Evolutionary conservation across 2,113 vertebrate species (phyloP), one percentile per base, ranked within the genome.

Genomic region (Carassius gibelio): DNA sequence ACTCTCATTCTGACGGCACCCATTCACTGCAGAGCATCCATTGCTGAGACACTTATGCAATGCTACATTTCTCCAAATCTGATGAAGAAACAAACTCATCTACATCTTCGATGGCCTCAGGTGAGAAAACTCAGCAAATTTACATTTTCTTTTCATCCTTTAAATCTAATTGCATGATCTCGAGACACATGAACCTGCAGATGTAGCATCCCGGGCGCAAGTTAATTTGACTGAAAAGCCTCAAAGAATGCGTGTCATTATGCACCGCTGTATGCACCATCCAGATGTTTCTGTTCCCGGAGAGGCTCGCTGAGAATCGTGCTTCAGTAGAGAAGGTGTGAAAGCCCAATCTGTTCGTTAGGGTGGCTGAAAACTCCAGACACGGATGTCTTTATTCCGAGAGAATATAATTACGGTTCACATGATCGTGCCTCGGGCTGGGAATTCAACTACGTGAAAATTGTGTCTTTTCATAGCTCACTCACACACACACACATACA

Each of bases 321-420:
- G 11, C 38, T 79, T 13, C 72, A 52, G 50, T 72, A 48, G 17
- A 88, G 81, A 57, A 62, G 74, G 74, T 79, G 82, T 84, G 82
- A 80, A 64, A 64, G 75, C 55, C 8, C 74, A 48, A 81, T 85
- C 79, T 85, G 79, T 74, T 74, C 79, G 26, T 45, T 75, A 71
- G 78, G 34, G 34, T 81, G 74, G 68, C 34, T 68, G 74, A 88
- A 81, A 92, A 90, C 84, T 87, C 88, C 89, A 91, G 86, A 88
- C 87, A 89, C 93, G 93, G 92, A 93, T 94, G 93, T 93, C 94
- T 93, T 89, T 74, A 90, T 85, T 90, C 87, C 88, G 91, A 88
- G 88, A 92, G 91, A 91, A 88, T 91, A 91, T 93, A 93, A 94
- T 94, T 93, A 92, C 85, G 87, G 71, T 82, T 88, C 88, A 89